phyloP scores from a whole-genome alignment of 2,888 invertebrate genomes.

The Sipha maydis region DNA sequence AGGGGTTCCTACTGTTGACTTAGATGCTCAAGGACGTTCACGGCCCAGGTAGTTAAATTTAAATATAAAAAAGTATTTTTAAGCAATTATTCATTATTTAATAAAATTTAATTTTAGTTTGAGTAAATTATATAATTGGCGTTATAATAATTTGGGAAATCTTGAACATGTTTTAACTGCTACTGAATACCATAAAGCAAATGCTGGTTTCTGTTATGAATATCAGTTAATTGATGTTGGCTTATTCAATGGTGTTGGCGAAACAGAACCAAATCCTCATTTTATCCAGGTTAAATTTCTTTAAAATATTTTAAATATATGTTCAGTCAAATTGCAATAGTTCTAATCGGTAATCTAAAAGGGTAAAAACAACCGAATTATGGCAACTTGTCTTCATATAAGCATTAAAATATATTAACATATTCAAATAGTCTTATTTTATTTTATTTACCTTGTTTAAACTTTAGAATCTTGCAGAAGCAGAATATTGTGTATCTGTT shows the following conservation, averaged over 20 bases:
- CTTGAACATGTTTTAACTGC: conserved; percentile 85
- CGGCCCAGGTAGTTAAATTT: conserved; percentile 75
- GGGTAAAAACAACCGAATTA: too few species aligned
- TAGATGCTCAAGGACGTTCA: conserved; percentile 97
- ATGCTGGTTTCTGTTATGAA: conserved; percentile 91
- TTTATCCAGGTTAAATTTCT: conserved; percentile 87
- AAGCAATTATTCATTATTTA: conserved; percentile 12
- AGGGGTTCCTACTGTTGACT: conserved; percentile 95
- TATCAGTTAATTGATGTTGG: conserved; percentile 97
- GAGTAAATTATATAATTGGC: conserved; percentile 94
- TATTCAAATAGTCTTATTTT: conserved; percentile 5
- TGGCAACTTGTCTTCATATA: not conserved
- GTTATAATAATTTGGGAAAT: conserved; percentile 95
- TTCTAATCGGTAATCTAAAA: too few species aligned
- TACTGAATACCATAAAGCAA: conserved; percentile 88
- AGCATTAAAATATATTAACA: not conserved
- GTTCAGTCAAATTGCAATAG: too few species aligned
- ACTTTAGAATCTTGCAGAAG: conserved; percentile 82
- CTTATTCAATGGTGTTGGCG: conserved; percentile 95
- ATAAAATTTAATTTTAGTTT: conserved; percentile 73
- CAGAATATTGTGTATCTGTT: conserved; percentile 94
- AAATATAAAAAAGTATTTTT: not conserved
- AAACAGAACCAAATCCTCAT: conserved; percentile 97
- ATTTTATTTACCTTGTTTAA: conserved; percentile 61
- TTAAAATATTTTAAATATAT: not conserved